Evolutionary conservation across 2,113 vertebrate genomes (phyloP), one percentile per base, ranked within the genome.

Genomic region (Myotis lucifugus): DNA sequence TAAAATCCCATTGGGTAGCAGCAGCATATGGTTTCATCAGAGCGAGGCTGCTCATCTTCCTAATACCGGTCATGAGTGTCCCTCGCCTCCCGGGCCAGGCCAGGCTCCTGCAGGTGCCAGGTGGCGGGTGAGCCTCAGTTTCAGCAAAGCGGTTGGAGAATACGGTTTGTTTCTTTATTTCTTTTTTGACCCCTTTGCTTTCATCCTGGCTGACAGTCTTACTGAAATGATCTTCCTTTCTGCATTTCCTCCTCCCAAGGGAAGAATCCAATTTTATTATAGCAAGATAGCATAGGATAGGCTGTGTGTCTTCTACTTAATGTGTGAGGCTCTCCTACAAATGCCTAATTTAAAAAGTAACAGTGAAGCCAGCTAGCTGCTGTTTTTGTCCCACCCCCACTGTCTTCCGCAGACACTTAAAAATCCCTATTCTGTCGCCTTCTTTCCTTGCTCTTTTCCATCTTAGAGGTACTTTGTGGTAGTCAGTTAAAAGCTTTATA

Each of bases 321-420:
- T 3, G 23, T 9, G 56, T 25, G 40, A 40, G 42, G 32, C 21
- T 34, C 42, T 10, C 32, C 27, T 23, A 25, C 32, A 67, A 93
- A 95, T 81, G 50, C 90, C 70, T 95, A 32, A 92, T 95, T 95
- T 95, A 95, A 91, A 93, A 88, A 95, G 90, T 89, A 74, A 69
- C 83, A 52, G 96, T 59, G 91, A 96, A 96, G 95, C n/a, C 5
- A 64, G 88, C 90, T 85, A 85, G 95, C 91, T 90, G 88, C 90
- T 93, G 32, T 76, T 96, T 64, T 50, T 73, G 76, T 94, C 79
- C 59, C 0, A 3, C 34, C 40, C n/a, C 40, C 48, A 32, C 48
- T 19, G 48, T 32, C 66, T 81, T 76, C 12, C 52, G 34, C 23
- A 27, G 81, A 93, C 37, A 15, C 46, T 78, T 52, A 23, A 32